phyloP scores from a whole-genome alignment of 2,888 invertebrate species.

The Ormyrus labotus region DNA sequence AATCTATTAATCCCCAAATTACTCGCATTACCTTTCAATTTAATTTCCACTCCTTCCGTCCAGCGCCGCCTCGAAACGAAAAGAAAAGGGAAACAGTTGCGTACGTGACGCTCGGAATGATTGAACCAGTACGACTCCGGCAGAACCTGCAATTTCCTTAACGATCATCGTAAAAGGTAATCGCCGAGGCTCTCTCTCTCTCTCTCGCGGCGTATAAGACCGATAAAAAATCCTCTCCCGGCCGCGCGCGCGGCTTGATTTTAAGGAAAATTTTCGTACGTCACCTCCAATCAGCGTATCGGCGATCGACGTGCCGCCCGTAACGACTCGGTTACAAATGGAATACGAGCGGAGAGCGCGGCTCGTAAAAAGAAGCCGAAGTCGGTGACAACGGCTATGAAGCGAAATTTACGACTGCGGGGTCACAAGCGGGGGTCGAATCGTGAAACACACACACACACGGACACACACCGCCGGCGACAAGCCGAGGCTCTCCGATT shows the following conservation, averaged over 20 bases:
- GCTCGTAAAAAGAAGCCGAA: constrained; percentile 68
- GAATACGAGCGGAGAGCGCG: constrained; percentile 48
- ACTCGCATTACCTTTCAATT: too few relatives aligned
- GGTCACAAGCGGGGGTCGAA: constrained; percentile 69
- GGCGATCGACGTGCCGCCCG: background rate
- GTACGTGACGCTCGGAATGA: too few relatives aligned
- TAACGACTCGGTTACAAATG: constrained; percentile 54
- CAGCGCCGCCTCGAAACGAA: too few relatives aligned
- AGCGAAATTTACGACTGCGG: constrained; percentile 70
- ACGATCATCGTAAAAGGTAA: too few relatives aligned
- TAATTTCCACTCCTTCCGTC: too few relatives aligned
- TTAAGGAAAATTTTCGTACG: constrained; percentile 5
- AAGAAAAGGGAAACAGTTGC: too few relatives aligned
- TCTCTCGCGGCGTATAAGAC: too few relatives aligned
- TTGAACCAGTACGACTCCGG: too few relatives aligned
- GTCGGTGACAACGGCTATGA: constrained; percentile 71
- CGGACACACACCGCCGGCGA: constrained; percentile 52
- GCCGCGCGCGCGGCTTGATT: background rate
- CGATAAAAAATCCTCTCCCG: too few relatives aligned
- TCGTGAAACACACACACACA: constrained; percentile 68
- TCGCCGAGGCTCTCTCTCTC: too few relatives aligned
- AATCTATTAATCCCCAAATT: too few relatives aligned
- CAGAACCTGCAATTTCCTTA: too few relatives aligned
- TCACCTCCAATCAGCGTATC: background rate
- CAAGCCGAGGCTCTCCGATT: constrained; percentile 5